Evolutionary conservation across 2,797 vertebrate genomes (phyloP).

Genomic region (Aselliscus stoliczkanus): DNA sequence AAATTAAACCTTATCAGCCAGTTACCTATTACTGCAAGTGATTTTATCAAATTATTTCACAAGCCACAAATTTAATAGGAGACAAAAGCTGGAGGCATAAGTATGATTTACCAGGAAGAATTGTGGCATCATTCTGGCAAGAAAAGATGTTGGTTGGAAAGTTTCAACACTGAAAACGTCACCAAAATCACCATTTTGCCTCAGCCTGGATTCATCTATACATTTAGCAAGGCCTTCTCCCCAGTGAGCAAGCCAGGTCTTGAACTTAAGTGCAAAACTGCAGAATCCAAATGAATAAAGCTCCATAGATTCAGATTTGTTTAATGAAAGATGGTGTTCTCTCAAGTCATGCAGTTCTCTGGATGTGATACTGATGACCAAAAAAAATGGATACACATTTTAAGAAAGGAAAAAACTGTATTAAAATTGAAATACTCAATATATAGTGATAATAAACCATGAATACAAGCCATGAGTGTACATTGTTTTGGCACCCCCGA

Average conservation of each 20-base stretch:
- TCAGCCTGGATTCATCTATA: neutral
- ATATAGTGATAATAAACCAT: too few relatives aligned
- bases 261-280: neutral
- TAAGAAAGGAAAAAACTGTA: too few relatives aligned
- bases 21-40: neutral
- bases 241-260: neutral
- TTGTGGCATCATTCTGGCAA: neutral
- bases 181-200: neutral
- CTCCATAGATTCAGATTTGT: neutral
- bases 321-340: neutral
- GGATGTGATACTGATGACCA: neutral
- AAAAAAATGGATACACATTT: too few relatives aligned
- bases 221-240: neutral
- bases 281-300: neutral
- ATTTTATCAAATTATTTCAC: slow-evolving; percentile 46
- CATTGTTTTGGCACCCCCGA: too few relatives aligned
- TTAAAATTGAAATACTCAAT: too few relatives aligned
- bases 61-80: neutral
- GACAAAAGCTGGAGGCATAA: neutral
- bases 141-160: neutral
- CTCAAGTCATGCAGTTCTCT: neutral
- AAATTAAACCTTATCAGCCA: slow-evolving; percentile 18
- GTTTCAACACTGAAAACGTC: neutral
- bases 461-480: too few relatives aligned
- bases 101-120: neutral